phyloP scores from a whole-genome alignment of 1,140 invertebrate species.

The Hylyphantes graminicola region DNA sequence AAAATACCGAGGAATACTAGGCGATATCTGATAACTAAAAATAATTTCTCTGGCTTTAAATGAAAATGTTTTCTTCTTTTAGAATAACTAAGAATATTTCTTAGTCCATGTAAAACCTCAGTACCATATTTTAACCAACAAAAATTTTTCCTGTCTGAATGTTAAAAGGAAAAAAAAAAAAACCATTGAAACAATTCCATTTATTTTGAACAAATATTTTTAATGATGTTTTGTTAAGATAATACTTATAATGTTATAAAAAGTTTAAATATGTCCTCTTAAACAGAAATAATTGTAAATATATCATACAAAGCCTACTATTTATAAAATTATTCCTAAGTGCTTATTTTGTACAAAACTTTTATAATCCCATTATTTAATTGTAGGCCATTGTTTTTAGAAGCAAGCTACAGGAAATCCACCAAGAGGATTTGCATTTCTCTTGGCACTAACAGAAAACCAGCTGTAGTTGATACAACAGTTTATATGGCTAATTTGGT shows the following conservation, averaged over 20 bases:
- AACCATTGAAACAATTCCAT: no score
- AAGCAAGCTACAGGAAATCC: constrained; percentile 90
- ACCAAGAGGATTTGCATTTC: constrained; percentile 95
- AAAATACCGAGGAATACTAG: no score
- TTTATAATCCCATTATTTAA: constrained; percentile 17
- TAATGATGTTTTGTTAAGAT: background rate
- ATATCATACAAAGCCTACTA: background rate
- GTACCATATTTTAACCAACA: no score
- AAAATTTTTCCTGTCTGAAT: no score
- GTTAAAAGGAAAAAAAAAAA: no score
- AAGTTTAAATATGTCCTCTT: background rate
- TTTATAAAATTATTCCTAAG: background rate
- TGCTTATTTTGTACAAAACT: background rate
- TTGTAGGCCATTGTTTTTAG: constrained; percentile 90
- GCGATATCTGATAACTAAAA: no score
- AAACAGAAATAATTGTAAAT: background rate
- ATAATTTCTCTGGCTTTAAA: no score
- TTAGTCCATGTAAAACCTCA: no score
- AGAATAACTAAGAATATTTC: no score
- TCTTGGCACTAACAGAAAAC: constrained; percentile 84
- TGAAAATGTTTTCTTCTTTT: no score
- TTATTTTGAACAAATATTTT: no score
- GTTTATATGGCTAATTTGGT: constrained; percentile 99
- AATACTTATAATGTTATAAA: background rate
- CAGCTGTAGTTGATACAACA: constrained; percentile 92